These are phyloP conservation scores for Vespertilio murinus DNA, from an alignment of 2,797 vertebrate species.

Conservation along the genomic window DNA sequence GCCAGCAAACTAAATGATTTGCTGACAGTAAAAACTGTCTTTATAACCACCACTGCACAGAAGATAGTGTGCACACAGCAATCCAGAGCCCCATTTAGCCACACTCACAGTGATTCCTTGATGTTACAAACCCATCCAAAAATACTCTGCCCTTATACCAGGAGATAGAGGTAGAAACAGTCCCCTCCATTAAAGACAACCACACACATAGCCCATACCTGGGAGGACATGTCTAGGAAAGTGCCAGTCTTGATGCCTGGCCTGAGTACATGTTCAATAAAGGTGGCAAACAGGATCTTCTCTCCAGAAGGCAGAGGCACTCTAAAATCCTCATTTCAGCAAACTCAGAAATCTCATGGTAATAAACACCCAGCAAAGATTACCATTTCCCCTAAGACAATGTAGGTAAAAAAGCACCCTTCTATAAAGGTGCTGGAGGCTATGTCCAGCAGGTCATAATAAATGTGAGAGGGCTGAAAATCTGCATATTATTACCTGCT, in stretches of 20 bases:
- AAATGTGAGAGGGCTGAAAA: too few species aligned
- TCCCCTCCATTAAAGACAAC: not conserved
- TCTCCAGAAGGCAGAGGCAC: conserved; percentile 7
- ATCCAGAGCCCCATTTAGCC: not conserved
- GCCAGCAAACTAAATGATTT: not conserved
- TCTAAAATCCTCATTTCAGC: not conserved
- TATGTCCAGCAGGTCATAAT: too few species aligned
- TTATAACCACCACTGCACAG: not conserved
- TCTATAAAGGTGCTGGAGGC: not conserved
- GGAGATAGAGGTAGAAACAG: not conserved
- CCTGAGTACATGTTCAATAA: not conserved
- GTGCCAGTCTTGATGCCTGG: not conserved
- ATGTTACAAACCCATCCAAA: not conserved
- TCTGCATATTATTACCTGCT: too few species aligned
- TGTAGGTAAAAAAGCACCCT: not conserved
- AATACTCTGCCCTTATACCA: not conserved
- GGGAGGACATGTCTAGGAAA: not conserved
- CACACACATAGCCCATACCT: not conserved
- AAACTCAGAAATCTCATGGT: not conserved
- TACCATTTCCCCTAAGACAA: not conserved
- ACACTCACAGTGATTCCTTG: not conserved
- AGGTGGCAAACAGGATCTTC: not conserved
- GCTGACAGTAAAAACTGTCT: not conserved
- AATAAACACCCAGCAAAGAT: not conserved
- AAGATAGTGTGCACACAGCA: not conserved